These are phyloP conservation scores for Trilocha varians DNA, from an alignment of 2,888 invertebrate genomes.

Conservation along the genomic window DNA sequence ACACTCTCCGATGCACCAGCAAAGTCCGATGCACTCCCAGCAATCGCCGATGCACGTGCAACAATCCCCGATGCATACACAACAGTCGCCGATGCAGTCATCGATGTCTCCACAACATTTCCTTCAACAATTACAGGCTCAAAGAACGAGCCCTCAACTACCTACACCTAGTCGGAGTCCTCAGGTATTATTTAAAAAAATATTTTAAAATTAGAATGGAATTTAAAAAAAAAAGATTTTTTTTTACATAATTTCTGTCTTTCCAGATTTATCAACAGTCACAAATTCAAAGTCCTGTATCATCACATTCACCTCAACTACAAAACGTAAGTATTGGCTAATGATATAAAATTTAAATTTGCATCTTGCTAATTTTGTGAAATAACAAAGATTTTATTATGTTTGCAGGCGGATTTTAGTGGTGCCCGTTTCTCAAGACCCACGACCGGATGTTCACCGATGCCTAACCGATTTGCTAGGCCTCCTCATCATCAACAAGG, in stretches of 20 bases:
- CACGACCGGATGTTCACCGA: constrained; percentile 57
- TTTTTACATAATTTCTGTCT: neutral
- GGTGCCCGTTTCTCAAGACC: constrained; percentile 58
- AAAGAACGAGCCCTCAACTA: constrained; percentile 61
- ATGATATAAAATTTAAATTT: too few species aligned
- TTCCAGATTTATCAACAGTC: constrained; percentile 65
- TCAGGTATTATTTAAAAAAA: constrained; percentile 35
- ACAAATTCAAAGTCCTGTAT: constrained; percentile 64
- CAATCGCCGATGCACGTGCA: constrained; percentile 45
- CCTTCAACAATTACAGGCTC: constrained; percentile 53
- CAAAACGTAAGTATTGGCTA: constrained; percentile 47
- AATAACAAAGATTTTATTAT: too few species aligned
- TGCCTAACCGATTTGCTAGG: constrained; percentile 56
- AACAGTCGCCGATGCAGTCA: constrained; percentile 48
- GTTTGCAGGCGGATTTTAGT: constrained; percentile 42
- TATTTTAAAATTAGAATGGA: constrained; percentile 1
- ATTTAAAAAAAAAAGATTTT: neutral
- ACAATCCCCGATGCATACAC: constrained; percentile 45
- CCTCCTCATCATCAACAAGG: constrained; percentile 66
- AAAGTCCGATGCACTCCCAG: constrained; percentile 42
- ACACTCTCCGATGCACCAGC: constrained; percentile 36
- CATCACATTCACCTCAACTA: constrained; percentile 64
- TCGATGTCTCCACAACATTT: constrained; percentile 47
- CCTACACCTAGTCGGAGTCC: constrained; percentile 66
- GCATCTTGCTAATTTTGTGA: too few species aligned